Base-by-base conservation (phyloP, 2,113 vertebrate species). In the Pandion haliaetus region DNA sequence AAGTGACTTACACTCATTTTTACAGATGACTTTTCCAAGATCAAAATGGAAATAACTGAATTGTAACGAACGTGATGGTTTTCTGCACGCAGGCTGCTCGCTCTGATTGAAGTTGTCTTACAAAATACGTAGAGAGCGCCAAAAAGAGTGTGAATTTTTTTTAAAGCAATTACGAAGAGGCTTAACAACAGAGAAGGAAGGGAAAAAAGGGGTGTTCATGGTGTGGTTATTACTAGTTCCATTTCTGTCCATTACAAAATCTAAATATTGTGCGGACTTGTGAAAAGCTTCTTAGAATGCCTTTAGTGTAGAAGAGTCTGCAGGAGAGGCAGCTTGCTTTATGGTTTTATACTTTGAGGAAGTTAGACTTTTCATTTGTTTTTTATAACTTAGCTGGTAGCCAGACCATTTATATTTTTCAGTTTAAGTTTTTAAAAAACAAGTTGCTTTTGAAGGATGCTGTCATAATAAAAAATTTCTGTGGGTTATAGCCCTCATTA, bases 401-500 rank as follows among this genome's bases (percentile, higher is more conserved):
- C 84, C 70, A 89, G 67, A 50, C 34, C 58, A 55, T 84, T 94
- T 15, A 34, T 91, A 82, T 76, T 95, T 82, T 66, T 82, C 65
- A 82, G 13, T 82, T 94, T 90, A 86, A 77, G 82, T 36, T 93
- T 96, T 94, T 94, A 91, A 97, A 87, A 36, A 76, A 76, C 45
- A 66, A 77, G 61, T 90, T 95, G 65, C 86, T 95, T 84, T 87
- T 95, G 93, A 95, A 94, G 38, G 49, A 89, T 93, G 40, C 66
- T 5, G 5, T 85, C 2, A 8, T 82, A 85, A 65, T 85, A 89
- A 95, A 91, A 86, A 59, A 65, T 7, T 61, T 94, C 73, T 94
- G 79, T 1, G 2, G 91, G 83, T 93, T 93, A 91, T 91, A 95
- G 83, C 38, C 29, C 38, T 86, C 66, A 49, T 91, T 95, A 92